Evolutionary conservation across 1,140 invertebrate genomes (phyloP).

Genomic region (Oedothorax gibbosus): DNA sequence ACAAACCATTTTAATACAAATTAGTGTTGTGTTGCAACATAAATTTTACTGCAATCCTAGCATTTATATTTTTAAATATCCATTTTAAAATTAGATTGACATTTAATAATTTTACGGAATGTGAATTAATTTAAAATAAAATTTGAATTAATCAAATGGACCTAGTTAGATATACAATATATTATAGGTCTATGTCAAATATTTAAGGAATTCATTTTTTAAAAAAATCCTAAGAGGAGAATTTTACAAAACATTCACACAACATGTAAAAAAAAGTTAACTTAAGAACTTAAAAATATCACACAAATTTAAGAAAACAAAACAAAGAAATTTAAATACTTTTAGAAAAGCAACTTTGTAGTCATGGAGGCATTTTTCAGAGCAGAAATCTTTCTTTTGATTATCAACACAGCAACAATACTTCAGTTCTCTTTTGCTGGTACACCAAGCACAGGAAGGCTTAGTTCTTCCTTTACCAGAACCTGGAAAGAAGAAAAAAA

Average conservation of each 20-base stretch:
- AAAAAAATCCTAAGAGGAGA: not conserved
- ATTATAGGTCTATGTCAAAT: not conserved
- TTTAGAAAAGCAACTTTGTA: constrained; percentile 88
- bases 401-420: constrained; percentile 80
- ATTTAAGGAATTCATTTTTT: not conserved
- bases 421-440: constrained; percentile 61
- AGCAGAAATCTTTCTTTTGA: constrained; percentile 93
- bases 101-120: no score
- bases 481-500: constrained; percentile 3
- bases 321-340: constrained; percentile 64
- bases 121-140: no score
- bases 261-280: no score
- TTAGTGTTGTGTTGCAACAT: no score
- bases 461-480: constrained; percentile 57
- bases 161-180: not conserved
- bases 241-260: not conserved
- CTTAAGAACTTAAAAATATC: not conserved
- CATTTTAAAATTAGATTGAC: no score
- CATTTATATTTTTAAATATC: no score
- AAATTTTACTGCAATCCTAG: no score
- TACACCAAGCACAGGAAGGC: constrained; percentile 63
- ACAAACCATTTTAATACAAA: no score
- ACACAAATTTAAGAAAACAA: constrained; percentile 30
- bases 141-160: not conserved
- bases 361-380: constrained; percentile 86